Evolutionary conservation across 1,140 invertebrate species (phyloP), one percentile per base, ranked within the genome.

Genomic region (Nautilus pompilius): DNA sequence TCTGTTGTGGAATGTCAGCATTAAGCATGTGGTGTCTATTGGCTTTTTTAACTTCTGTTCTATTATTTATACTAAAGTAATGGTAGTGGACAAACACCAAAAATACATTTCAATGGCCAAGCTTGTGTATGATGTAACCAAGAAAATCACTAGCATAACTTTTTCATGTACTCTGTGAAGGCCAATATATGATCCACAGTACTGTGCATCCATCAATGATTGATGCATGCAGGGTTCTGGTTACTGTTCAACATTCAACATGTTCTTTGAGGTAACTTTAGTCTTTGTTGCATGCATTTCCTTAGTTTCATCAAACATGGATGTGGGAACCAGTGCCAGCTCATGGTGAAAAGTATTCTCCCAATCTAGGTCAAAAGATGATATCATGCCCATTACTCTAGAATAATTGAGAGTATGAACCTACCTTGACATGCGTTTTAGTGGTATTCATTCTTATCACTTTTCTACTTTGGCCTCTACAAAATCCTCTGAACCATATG

Each of bases 121-220:
- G 24, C 29, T 32, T 66, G 5, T 13, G 24, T 24, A 48, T 2
- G 4, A 58, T n/a, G 22, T 56, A 28, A 3, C 30, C n/a, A 5
- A 30, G 6, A 20, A 68, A 65, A 15, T 34, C 26, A n/a, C 58
- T 30, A 5, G 62, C 24, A 33, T 30, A 62, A 28, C 58, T 46
- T 48, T 54, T 15, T 15, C 55, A 60, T 32, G 59, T 58, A 0
- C 64, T 53, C 3, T 48, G 2, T 30, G 46, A 5, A n/a, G 67
- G 64, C 64, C 67, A 69, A 41, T 57, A 48, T 8, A 70, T 36
- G 13, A 49, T 24, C 62, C 62, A 70, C 5, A 68, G 63, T 13
- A 68, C 24, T 54, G 69, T 66, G 29, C 57, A 70, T 5, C 69
- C 69, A 63, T 65, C 62, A 13, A 68, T 32, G 22, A 68, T 46